A percentile compares a stretch with the other conserved stretches of the same genome.
Conservation (phyloP, 2,797 vertebrate genomes). For the Lepidocolaptes lacrymiger region DNA sequence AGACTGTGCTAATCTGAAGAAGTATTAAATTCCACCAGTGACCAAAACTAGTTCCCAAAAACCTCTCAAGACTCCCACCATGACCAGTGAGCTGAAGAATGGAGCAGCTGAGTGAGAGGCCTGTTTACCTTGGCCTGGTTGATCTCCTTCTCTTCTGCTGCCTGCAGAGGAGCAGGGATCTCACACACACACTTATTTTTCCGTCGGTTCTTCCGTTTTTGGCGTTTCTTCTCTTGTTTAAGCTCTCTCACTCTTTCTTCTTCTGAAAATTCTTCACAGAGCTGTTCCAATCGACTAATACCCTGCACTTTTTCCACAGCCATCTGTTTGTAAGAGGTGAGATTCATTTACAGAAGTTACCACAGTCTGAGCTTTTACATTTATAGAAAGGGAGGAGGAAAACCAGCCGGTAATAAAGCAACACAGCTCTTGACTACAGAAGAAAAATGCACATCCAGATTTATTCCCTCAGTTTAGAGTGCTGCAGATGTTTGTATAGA, state of each 20-base stretch:
- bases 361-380: background rate
- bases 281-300: constrained; percentile 94
- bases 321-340: constrained; percentile 81
- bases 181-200: constrained; percentile 96
- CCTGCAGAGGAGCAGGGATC: constrained; percentile 80
- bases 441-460: background rate
- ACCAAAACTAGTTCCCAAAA: background rate
- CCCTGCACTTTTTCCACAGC: constrained; percentile 97
- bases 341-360: background rate
- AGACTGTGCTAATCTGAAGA: background rate
- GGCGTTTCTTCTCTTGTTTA: constrained; percentile 97
- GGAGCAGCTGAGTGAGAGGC: background rate
- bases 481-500: fast-evolving
- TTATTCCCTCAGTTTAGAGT: background rate
- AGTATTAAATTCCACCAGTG: background rate
- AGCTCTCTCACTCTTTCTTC: constrained; percentile 94
- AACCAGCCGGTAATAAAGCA: background rate
- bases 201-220: constrained; percentile 94
- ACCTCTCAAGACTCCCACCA: background rate
- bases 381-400: background rate
- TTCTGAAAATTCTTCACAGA: constrained; percentile 95
- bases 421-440: background rate
- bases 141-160: constrained; percentile 83
- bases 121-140: constrained; percentile 84
- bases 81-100: fast-evolving